Base-by-base conservation (phyloP, 2,888 invertebrate species). In the Amaurobius ferox region DNA sequence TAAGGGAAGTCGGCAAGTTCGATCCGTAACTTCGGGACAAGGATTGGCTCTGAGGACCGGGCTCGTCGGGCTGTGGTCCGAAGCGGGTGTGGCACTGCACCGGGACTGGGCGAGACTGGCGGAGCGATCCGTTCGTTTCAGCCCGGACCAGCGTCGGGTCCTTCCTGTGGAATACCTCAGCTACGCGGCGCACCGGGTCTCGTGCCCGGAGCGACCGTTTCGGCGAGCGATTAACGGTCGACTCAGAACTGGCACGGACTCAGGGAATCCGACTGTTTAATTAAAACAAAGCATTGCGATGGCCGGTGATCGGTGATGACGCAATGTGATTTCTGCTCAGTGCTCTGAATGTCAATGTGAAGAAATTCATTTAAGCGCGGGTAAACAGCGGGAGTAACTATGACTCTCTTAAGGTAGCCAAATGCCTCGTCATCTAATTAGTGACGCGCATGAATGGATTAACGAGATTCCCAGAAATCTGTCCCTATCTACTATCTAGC, bases 31-130 rank as follows among this genome's bases (percentile, higher is more conserved):
- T 92, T 92, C 93, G 94, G 94, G 93, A 94, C 92, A 94, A 94
- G 94, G 94, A 94, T 94, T 94, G 94, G 94, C 94, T 94, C 94
- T 94, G 93, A 94, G 93, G 93, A 93, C 93, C 92, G 93, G 93
- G 94, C 92, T 92, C 92, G 92, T 92, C 92, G 93, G 93, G 93
- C 93, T 93, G 92, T 93, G 92, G 92, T 91, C 91, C 91, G 92
- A 92, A 92, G 92, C 90, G 90, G 91, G 90, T 88, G 88, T 85
- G 89, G 89, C 88, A 83, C 88, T 88, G 86, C 88, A 76, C 87
- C 90, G 88, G 90, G 90, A 88, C 90, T 90, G 90, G 89, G 89
- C 89, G 89, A 89, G 88, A 89, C 89, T 88, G 86, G 61, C 83
- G 9, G 44, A 44, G 44, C 44, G 44, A 44, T 44, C 44, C 44